phyloP scores from a whole-genome alignment of 1,140 invertebrate species.

The Rhyzopertha dominica region DNA sequence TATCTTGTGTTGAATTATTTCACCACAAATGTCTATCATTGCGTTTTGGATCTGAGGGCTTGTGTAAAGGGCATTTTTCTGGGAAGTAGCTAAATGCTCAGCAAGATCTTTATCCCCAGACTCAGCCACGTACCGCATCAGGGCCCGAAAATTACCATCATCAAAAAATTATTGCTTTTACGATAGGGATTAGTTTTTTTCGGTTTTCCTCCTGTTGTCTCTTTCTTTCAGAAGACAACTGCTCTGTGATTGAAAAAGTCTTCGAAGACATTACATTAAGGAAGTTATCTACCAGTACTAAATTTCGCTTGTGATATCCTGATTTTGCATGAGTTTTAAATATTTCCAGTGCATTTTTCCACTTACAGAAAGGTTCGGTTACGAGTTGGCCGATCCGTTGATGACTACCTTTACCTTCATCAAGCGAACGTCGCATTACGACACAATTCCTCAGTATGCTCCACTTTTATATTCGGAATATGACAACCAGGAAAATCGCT shows the following conservation, averaged over 20 bases:
- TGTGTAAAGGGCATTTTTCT: constrained; percentile 7
- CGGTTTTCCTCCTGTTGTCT: constrained; percentile 9
- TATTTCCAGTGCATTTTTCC: constrained; percentile 16
- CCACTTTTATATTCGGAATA: constrained; percentile 17
- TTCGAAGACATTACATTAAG: constrained; percentile 14
- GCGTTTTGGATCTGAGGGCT: constrained; percentile 9
- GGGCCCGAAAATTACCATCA: constrained; percentile 12
- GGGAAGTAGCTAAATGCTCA: constrained; percentile 2
- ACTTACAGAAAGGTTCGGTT: constrained; percentile 8
- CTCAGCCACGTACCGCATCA: constrained; percentile 9
- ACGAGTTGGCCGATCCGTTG: constrained; percentile 13
- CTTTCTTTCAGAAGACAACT: constrained; percentile 17
- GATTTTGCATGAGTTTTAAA: constrained; percentile 10
- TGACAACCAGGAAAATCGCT: constrained; percentile 14
- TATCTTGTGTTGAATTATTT: constrained; percentile 12
- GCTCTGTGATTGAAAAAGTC: too few relatives aligned
- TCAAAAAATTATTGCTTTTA: constrained; percentile 7
- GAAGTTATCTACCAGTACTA: constrained; percentile 10
- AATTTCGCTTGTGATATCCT: constrained; percentile 12
- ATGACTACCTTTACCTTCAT: constrained; percentile 1
- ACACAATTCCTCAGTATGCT: constrained; percentile 11
- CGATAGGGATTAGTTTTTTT: constrained; percentile 4
- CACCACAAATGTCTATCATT: constrained; percentile 9
- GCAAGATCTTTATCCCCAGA: constrained; percentile 5
- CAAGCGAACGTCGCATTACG: constrained; percentile 8